Conservation (phyloP, 2,888 invertebrate species). For the Nineta flava region DNA sequence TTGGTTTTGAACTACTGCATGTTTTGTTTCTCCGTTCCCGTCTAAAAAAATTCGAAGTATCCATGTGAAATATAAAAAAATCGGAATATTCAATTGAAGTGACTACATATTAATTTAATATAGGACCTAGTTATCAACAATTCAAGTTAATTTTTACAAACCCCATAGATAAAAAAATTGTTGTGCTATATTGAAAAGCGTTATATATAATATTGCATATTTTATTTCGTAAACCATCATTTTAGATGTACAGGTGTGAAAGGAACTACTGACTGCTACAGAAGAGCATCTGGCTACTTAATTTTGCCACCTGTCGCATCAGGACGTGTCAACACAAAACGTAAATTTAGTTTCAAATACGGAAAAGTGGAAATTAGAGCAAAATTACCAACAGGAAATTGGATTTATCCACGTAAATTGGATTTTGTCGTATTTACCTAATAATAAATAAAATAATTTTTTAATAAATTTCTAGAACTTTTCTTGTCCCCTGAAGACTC, state of each 20-base stretch:
- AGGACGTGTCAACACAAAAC: constrained; percentile 28
- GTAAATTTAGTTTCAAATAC: constrained; percentile 28
- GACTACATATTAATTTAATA: no score
- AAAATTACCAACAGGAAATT: constrained; percentile 36
- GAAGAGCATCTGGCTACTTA: constrained; percentile 20
- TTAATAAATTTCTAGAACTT: constrained; percentile 32
- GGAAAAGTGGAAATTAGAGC: constrained; percentile 34
- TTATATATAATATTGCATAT: background rate
- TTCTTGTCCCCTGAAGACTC: constrained; percentile 45
- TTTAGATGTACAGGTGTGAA: constrained; percentile 25
- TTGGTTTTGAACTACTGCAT: no score
- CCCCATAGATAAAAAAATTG: no score
- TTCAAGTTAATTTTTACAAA: background rate
- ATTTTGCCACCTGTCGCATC: constrained; percentile 33
- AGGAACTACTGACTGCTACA: constrained; percentile 20
- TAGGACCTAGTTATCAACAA: background rate
- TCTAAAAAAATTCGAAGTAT: no score
- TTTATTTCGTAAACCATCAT: background rate
- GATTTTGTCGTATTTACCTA: background rate
- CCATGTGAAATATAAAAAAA: no score
- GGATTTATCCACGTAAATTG: constrained; percentile 34
- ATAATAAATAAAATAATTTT: background rate
- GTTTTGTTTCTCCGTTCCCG: no score
- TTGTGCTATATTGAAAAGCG: background rate
- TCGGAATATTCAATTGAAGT: no score